Evolutionary conservation across 1,140 invertebrate genomes (phyloP).

Genomic region (Mercenaria mercenaria): DNA sequence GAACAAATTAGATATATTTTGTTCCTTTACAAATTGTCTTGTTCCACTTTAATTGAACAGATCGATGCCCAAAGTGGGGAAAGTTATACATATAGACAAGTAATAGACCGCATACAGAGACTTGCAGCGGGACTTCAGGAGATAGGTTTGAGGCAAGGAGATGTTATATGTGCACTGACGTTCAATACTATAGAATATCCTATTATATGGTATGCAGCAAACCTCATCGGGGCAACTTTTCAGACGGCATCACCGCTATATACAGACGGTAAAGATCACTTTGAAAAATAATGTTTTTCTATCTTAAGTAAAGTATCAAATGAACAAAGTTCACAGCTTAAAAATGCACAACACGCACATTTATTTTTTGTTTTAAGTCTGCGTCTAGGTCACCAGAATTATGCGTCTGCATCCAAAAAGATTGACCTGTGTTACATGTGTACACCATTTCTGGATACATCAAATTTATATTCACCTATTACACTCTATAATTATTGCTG

Average conservation of each 20-base stretch:
- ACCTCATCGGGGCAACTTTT: conserved; percentile 21
- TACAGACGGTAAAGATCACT: conserved; percentile 44
- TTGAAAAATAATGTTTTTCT: neutral
- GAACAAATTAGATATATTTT: no score
- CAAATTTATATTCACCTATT: no score
- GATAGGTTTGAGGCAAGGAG: conserved; percentile 7
- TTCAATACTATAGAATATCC: conserved; percentile 45
- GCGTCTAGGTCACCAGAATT: no score
- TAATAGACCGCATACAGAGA: conserved; percentile 17
- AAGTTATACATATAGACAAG: conserved; percentile 9
- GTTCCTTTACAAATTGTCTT: no score
- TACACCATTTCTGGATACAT: no score
- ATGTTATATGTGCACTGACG: conserved; percentile 37
- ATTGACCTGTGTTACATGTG: no score
- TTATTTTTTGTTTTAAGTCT: no score
- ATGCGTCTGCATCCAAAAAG: no score
- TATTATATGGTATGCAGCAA: conserved; percentile 16
- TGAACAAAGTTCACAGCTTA: no score
- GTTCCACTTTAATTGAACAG: neutral
- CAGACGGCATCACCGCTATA: conserved; percentile 38
- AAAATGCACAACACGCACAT: no score
- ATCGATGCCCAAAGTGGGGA: conserved; percentile 20
- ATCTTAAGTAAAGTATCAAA: neutral
- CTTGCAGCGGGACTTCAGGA: conserved; percentile 6
- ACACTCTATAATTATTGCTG: no score